Percentiles rank a stretch among this genome's conserved stretches.
These are phyloP conservation scores for Linyphia triangularis DNA, from an alignment of 2,888 invertebrate genomes.

Conservation along the genomic window DNA sequence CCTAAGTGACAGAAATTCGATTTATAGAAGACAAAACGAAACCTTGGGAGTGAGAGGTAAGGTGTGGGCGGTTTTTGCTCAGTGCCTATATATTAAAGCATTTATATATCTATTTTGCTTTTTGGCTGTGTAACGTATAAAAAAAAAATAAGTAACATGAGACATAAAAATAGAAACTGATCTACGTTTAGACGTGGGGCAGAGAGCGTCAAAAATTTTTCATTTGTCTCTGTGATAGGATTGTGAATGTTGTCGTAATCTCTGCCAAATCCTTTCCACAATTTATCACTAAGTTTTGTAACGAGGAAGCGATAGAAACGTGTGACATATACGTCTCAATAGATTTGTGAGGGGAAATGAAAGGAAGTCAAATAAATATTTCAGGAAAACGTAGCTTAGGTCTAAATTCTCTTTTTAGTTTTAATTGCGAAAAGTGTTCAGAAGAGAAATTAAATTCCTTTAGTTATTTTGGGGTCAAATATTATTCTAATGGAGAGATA, in stretches of 20 bases:
- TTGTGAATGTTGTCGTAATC: slow-evolving; percentile 48
- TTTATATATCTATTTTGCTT: slow-evolving; percentile 25
- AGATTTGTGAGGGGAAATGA: slow-evolving; percentile 9
- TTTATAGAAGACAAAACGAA: slow-evolving; percentile 55
- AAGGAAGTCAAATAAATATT: slow-evolving; percentile 13
- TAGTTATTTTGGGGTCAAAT: too few relatives aligned
- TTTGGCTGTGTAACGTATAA: background rate
- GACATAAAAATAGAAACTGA: slow-evolving; percentile 29
- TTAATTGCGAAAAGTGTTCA: too few relatives aligned
- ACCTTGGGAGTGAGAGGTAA: background rate
- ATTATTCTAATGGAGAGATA: too few relatives aligned
- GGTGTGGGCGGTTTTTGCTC: background rate
- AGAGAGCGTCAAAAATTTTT: slow-evolving; percentile 14
- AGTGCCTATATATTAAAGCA: slow-evolving; percentile 27
- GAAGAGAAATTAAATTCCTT: too few relatives aligned
- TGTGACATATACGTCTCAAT: slow-evolving; percentile 45
- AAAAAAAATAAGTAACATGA: background rate
- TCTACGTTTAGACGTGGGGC: background rate
- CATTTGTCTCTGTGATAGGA: slow-evolving; percentile 43
- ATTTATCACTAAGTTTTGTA: slow-evolving; percentile 35
- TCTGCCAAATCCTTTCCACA: slow-evolving; percentile 38
- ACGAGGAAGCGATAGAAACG: background rate
- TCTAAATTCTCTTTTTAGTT: too few relatives aligned
- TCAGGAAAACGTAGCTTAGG: background rate
- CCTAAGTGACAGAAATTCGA: slow-evolving; percentile 55